Base-by-base conservation (phyloP, 2,113 vertebrate species). In the Podarcis cretensis region DNA sequence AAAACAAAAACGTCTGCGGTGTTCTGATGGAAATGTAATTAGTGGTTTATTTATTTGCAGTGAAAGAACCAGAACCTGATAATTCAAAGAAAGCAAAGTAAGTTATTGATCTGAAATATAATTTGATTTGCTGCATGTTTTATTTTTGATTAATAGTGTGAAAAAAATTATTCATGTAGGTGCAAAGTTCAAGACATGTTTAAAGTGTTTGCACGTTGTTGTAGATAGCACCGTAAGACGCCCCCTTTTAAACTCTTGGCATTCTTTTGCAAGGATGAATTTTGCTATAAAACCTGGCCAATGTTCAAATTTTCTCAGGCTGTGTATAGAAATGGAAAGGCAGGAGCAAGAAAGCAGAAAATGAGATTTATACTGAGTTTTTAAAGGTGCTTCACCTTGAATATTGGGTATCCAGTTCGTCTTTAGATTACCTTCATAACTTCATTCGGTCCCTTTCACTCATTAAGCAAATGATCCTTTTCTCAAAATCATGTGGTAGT, bases 21-120 rank as follows among this genome's bases (percentile, higher is more conserved):
- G 40, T n/a, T 71, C 2, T 27, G 20, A 27, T 87, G 80, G 23
- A 87, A 84, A 91, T 48, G 91, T 83, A 35, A 4, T 7, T 27
- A n/a, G 1, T 63, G 35, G 80, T 83, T 90, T 94, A 0, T 83
- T 96, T 81, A 91, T 20, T 91, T 98, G n/a, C 96, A 99, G 99
- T 98, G 91, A 97, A 97, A 96, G 97, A 95, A 92, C 95, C 97
- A 63, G 98, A 98, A 92, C 96, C 93, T 48, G 98, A 98, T 59
- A 87, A 92, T 95, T 94, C 94, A 81, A 99, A 98, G 96, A 99
- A 98, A 97, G 90, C 97, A 92, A 98, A 99, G 99, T 98, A 92
- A 96, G 95, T 97, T 84, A 81, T 81, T 84, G 25, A 88, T 81
- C 75, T 74, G 83, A 81, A 86, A 35, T 18, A 21, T 92, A 89